Conservation (phyloP, 1,140 invertebrate species). For the Mizuhopecten yessoensis region DNA sequence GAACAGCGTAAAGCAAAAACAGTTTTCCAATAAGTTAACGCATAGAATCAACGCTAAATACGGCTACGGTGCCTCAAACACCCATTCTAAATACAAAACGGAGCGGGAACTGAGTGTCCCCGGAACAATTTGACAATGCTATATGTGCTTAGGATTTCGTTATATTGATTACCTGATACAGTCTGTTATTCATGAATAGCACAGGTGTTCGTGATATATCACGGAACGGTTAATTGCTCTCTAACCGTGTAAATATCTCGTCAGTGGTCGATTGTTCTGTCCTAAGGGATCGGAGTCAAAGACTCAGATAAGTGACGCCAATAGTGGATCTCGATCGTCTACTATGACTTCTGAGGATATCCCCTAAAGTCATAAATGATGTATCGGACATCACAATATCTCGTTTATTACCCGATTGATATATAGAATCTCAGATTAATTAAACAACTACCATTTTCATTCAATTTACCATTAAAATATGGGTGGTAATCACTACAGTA, state of each 20-base stretch:
- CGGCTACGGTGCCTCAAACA: not conserved
- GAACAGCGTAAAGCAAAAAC: not conserved
- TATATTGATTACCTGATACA: not conserved
- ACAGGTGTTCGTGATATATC: not conserved
- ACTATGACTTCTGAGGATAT: not conserved
- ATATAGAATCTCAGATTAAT: too few species aligned
- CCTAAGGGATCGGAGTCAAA: not conserved
- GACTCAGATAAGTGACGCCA: not conserved
- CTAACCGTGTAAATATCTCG: not conserved
- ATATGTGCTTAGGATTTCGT: not conserved
- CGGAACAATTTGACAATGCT: not conserved
- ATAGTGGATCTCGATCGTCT: not conserved
- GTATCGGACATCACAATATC: not conserved
- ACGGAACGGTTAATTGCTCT: not conserved
- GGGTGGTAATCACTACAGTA: too few species aligned
- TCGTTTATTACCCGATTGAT: not conserved
- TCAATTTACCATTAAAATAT: too few species aligned
- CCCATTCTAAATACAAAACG: not conserved
- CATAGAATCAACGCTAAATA: not conserved
- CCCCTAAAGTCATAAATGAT: not conserved
- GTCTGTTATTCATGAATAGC: not conserved
- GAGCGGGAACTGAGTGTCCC: not conserved
- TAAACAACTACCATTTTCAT: too few species aligned
- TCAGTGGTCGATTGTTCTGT: not conserved
- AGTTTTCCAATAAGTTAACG: constrained; percentile 13